Conservation (phyloP, 2,888 invertebrate genomes). For the Carabus problematicus region DNA sequence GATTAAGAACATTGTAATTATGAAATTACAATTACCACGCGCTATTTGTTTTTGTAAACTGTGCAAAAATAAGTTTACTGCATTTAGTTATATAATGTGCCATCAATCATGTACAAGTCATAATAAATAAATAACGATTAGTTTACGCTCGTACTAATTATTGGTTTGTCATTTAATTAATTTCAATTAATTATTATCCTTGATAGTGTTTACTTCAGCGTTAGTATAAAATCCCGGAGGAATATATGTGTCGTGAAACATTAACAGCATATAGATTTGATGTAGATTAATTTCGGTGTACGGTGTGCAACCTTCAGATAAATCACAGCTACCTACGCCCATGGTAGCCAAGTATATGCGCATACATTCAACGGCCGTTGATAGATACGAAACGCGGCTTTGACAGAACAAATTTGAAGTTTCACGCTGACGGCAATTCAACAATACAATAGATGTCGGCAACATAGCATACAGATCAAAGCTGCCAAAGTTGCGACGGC, state of each 20-base stretch:
- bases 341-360: slow-evolving; percentile 14
- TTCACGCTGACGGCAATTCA: slow-evolving; percentile 37
- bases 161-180: too few relatives aligned
- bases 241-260: too few relatives aligned
- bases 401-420: slow-evolving; percentile 38
- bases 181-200: too few relatives aligned
- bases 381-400: slow-evolving; percentile 36
- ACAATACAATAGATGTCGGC: slow-evolving; percentile 39
- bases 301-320: too few relatives aligned
- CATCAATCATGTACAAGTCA: too few relatives aligned
- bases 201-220: too few relatives aligned
- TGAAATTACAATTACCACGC: slow-evolving; percentile 14
- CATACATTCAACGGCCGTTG: slow-evolving; percentile 21
- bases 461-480: slow-evolving; percentile 31
- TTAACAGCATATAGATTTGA: too few relatives aligned
- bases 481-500: neutral
- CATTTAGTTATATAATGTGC: too few relatives aligned
- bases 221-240: too few relatives aligned
- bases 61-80: neutral
- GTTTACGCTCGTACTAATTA: too few relatives aligned
- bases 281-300: too few relatives aligned
- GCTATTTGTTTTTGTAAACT: slow-evolving; percentile 25
- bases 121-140: too few relatives aligned
- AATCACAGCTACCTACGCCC: slow-evolving; percentile 22
- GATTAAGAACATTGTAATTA: slow-evolving; percentile 15